phyloP scores from a whole-genome alignment of 1,140 invertebrate species.

The Drosophila sulfurigaster region DNA sequence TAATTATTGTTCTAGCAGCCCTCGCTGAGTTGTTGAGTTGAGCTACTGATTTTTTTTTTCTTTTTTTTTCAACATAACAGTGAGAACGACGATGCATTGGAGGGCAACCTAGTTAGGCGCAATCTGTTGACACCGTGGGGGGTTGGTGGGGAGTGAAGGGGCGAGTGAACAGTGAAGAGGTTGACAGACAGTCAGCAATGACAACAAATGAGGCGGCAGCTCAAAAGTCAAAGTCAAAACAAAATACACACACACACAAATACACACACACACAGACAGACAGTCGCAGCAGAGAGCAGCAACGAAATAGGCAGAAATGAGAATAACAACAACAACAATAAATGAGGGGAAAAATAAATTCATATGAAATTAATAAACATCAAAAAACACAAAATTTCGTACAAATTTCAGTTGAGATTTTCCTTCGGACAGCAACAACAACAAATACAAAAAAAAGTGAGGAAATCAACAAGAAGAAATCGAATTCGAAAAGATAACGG shows the following conservation, averaged over 20 bases:
- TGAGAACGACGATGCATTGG: background rate
- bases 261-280: constrained; percentile 10
- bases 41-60: background rate
- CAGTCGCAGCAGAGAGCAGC: no score
- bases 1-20: background rate
- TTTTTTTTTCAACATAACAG: background rate
- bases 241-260: constrained; percentile 5
- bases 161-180: background rate
- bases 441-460: constrained; percentile 27
- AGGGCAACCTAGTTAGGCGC: constrained; percentile 9
- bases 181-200: constrained; percentile 15
- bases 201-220: constrained; percentile 19
- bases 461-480: constrained; percentile 17
- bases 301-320: background rate
- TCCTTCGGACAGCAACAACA: background rate
- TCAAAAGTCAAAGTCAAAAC: constrained; percentile 28
- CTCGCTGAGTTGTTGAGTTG: constrained; percentile 2
- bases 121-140: constrained; percentile 7
- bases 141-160: background rate
- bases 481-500: background rate
- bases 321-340: constrained; percentile 1
- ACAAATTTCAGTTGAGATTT: constrained; percentile 63
- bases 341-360: background rate
- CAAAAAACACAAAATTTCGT: constrained; percentile 17
- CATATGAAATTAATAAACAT: constrained; percentile 16